Evolutionary conservation across 37 sponge, comb jelly and placozoan genomes (phyloP).

Genomic region (Lycopodina hypogea): DNA sequence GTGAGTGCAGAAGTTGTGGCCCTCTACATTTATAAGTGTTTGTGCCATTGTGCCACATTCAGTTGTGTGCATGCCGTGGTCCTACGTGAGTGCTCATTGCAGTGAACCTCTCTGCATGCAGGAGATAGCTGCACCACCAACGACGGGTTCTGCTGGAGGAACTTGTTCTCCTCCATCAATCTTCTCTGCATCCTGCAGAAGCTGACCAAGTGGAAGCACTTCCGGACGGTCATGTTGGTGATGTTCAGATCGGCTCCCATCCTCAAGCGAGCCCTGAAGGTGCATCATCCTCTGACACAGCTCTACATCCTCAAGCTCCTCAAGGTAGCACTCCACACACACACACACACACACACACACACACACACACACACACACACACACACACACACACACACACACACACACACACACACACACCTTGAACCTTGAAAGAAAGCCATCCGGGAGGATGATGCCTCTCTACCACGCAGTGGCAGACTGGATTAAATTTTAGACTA

Average conservation of each 20-base stretch:
- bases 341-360: neutral
- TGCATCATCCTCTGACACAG: constrained; percentile 83
- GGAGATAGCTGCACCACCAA: constrained; percentile 50
- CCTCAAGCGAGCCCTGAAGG: constrained; percentile 90
- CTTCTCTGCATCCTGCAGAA: constrained; percentile 89
- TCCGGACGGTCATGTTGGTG: constrained; percentile 89
- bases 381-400: too few species aligned
- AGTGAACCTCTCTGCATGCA: neutral
- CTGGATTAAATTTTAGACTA: too few species aligned
- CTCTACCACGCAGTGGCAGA: too few species aligned
- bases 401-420: too few species aligned
- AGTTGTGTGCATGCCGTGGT: too few species aligned
- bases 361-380: neutral
- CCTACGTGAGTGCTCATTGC: too few species aligned
- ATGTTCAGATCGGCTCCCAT: constrained; percentile 95
- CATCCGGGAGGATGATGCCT: too few species aligned
- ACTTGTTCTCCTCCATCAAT: constrained; percentile 91
- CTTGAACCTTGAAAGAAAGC: too few species aligned
- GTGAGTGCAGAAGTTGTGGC: too few species aligned
- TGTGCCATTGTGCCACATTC: too few species aligned
- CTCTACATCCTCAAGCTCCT: constrained; percentile 91
- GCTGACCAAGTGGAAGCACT: constrained; percentile 95
- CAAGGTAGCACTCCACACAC: constrained; percentile 64
- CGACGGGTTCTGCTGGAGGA: constrained; percentile 75
- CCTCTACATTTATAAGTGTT: too few species aligned